phyloP scores from a whole-genome alignment of 2,888 invertebrate genomes.

The Harpagoxenus sublaevis region DNA sequence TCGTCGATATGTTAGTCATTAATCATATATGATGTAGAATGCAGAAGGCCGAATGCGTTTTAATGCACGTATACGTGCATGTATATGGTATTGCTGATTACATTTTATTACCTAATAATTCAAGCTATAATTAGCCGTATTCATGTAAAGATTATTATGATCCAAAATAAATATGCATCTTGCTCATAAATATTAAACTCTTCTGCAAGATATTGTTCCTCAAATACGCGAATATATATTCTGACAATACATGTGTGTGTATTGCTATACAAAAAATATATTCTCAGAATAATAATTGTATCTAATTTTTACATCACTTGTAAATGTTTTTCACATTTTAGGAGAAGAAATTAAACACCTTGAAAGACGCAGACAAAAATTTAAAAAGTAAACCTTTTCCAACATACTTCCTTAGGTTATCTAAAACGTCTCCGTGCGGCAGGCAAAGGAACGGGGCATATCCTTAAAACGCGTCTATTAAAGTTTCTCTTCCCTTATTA shows the following conservation, averaged over 20 bases:
- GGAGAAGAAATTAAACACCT: neutral
- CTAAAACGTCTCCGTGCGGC: conserved; percentile 36
- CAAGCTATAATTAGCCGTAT: conserved; percentile 12
- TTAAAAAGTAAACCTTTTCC: conserved; percentile 1
- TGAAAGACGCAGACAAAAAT: conserved; percentile 17
- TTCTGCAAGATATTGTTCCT: conserved; percentile 20
- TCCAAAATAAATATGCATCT: conserved; percentile 15
- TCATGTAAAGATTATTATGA: conserved; percentile 16
- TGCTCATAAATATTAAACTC: conserved; percentile 14
- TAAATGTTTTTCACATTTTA: neutral
- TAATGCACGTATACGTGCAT: conserved; percentile 18
- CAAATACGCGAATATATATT: neutral
- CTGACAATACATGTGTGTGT: neutral
- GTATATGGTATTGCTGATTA: neutral
- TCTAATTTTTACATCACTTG: neutral
- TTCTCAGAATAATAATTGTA: conserved; percentile 6
- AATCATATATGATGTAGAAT: conserved; percentile 40
- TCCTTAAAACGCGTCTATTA: conserved; percentile 70
- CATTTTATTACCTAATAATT: conserved; percentile 27
- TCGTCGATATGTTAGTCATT: conserved; percentile 44
- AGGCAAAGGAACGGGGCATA: conserved; percentile 46
- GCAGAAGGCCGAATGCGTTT: conserved; percentile 40
- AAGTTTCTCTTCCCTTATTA: conserved; percentile 68
- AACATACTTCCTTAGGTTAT: conserved; percentile 34
- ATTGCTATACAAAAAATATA: neutral